Evolutionary conservation across 2,888 invertebrate species (phyloP).

Genomic region (Melinopterus prodromus): DNA sequence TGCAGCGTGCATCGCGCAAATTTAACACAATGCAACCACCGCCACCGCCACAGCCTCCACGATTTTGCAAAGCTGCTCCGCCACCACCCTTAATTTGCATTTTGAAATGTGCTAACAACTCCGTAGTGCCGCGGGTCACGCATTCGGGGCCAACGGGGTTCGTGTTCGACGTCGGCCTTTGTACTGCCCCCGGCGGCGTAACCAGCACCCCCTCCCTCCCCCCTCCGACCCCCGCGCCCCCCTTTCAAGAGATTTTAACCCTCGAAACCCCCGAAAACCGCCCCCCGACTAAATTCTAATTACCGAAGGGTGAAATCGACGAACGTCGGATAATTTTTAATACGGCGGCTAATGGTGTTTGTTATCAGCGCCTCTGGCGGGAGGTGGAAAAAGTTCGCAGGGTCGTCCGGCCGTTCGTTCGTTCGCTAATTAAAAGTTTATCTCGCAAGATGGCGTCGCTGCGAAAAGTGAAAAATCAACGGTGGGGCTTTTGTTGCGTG

Average conservation of each 20-base stretch:
- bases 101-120: constrained; percentile 43
- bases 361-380: constrained; percentile 7
- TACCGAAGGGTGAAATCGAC: constrained; percentile 47
- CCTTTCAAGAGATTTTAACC: neutral
- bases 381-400: neutral
- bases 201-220: neutral
- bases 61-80: neutral
- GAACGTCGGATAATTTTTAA: constrained; percentile 10
- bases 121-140: constrained; percentile 32
- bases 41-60: constrained; percentile 18
- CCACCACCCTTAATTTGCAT: constrained; percentile 44
- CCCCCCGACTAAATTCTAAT: constrained; percentile 47
- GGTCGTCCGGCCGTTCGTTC: neutral
- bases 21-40: constrained; percentile 45
- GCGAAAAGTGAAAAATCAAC: neutral
- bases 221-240: neutral
- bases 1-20: constrained; percentile 35
- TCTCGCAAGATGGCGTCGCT: neutral
- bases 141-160: neutral
- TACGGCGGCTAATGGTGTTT: constrained; percentile 7
- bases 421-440: neutral
- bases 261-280: neutral
- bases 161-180: constrained; percentile 45
- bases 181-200: constrained; percentile 41
- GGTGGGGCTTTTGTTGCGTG: neutral